Conservation (phyloP, 2,113 vertebrate species). For the Oostethus manadensis region DNA sequence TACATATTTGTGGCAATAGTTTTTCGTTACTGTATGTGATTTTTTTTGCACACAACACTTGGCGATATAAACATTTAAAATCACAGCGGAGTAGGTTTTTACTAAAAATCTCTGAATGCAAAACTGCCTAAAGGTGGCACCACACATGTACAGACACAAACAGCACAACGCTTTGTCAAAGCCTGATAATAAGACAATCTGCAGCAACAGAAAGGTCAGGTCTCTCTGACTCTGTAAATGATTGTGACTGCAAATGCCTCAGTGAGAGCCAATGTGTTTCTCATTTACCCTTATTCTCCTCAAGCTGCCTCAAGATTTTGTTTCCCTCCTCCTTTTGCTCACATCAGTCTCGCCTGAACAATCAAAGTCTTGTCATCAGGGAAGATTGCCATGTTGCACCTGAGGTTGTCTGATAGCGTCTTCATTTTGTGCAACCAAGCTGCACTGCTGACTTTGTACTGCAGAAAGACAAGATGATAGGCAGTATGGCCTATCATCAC, state of each 20-base stretch:
- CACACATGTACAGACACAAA: background rate
- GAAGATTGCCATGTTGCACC: conserved; percentile 11
- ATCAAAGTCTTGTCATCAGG: conserved; percentile 3
- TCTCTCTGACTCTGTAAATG: background rate
- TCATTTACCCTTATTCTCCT: background rate
- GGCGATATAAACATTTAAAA: too few relatives aligned
- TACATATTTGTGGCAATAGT: too few relatives aligned
- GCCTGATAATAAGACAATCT: conserved; percentile 1
- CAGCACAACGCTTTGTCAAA: background rate
- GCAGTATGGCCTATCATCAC: too few relatives aligned
- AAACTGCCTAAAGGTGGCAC: background rate
- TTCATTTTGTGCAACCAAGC: conserved; percentile 24
- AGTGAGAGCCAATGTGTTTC: background rate
- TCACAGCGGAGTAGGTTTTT: background rate
- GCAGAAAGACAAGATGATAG: background rate
- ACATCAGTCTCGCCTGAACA: background rate
- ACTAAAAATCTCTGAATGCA: background rate
- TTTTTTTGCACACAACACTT: too few relatives aligned
- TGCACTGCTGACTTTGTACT: conserved; percentile 8
- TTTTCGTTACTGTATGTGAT: too few relatives aligned
- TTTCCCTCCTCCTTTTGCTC: conserved; percentile 15
- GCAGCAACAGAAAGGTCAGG: conserved; percentile 1
- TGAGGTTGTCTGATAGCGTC: conserved; percentile 22
- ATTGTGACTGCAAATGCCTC: background rate
- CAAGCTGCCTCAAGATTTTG: conserved; percentile 11